Percentiles rank a stretch among this genome's conserved stretches.
These are phyloP conservation scores for Hipposideros larvatus DNA, from an alignment of 2,797 vertebrate genomes.

Conservation along the genomic window DNA sequence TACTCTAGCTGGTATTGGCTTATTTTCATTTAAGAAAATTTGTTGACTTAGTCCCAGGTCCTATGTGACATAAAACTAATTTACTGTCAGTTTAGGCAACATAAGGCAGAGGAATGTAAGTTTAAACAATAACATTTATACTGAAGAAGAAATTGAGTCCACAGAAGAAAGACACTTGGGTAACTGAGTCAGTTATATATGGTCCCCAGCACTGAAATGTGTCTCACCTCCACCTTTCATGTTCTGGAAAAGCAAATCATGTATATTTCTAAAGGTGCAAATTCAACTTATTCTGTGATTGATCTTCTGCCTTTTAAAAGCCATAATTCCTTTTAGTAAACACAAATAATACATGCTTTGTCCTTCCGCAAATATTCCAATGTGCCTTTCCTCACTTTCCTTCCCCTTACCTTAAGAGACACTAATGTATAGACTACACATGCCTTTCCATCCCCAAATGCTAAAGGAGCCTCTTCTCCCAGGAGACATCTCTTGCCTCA, in stretches of 20 bases:
- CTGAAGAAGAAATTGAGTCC: not conserved
- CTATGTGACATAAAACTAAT: slow-evolving; percentile 4
- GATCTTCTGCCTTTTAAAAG: slow-evolving; percentile 5
- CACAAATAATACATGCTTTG: not conserved
- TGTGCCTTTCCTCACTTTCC: not conserved
- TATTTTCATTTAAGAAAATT: slow-evolving; percentile 43
- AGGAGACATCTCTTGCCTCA: not conserved
- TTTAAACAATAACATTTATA: slow-evolving; percentile 41
- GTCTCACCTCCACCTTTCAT: not conserved
- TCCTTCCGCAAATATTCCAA: not conserved
- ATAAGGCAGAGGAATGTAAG: not conserved
- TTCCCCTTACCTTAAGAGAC: not conserved
- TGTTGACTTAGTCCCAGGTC: not conserved
- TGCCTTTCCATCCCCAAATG: not conserved
- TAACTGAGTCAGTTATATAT: not conserved
- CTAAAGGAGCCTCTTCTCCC: not conserved
- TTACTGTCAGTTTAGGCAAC: not conserved
- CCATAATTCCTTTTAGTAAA: not conserved
- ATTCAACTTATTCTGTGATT: not conserved
- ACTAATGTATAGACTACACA: not conserved
- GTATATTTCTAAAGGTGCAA: not conserved
- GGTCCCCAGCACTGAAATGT: not conserved
- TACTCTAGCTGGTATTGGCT: not conserved
- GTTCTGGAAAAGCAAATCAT: not conserved
- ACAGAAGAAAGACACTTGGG: not conserved